These are phyloP conservation scores for Alexandromys fortis DNA, from an alignment of 2,113 vertebrate genomes.

Conservation along the genomic window DNA sequence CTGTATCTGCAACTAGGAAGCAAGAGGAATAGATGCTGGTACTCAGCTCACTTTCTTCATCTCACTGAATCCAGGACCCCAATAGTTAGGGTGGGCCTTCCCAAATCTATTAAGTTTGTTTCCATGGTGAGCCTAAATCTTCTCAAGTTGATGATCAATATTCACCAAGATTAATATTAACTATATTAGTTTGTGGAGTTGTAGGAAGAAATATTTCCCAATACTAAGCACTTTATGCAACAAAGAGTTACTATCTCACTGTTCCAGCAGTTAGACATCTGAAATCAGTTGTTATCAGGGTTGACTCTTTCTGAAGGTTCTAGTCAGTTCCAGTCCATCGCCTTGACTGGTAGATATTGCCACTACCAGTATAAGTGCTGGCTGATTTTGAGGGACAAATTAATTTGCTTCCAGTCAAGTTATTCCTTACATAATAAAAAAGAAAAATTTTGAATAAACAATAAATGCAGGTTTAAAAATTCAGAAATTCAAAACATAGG, in stretches of 20 bases:
- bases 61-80: neutral
- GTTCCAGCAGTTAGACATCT: neutral
- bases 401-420: neutral
- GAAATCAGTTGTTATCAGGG: neutral
- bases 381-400: neutral
- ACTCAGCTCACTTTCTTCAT: neutral
- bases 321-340: rapidly evolving
- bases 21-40: neutral
- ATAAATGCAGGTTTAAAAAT: neutral
- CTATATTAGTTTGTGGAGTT: neutral
- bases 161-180: neutral
- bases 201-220: neutral
- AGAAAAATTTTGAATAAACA: neutral
- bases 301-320: neutral
- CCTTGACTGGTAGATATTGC: neutral
- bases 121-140: neutral
- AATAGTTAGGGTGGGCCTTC: too few species aligned
- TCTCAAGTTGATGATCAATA: neutral
- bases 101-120: neutral
- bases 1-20: neutral
- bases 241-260: neutral
- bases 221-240: neutral
- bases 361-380: neutral
- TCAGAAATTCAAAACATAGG: neutral
- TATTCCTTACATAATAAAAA: neutral